These are phyloP conservation scores for Furcula furcula DNA, from an alignment of 2,888 invertebrate species.

Conservation along the genomic window DNA sequence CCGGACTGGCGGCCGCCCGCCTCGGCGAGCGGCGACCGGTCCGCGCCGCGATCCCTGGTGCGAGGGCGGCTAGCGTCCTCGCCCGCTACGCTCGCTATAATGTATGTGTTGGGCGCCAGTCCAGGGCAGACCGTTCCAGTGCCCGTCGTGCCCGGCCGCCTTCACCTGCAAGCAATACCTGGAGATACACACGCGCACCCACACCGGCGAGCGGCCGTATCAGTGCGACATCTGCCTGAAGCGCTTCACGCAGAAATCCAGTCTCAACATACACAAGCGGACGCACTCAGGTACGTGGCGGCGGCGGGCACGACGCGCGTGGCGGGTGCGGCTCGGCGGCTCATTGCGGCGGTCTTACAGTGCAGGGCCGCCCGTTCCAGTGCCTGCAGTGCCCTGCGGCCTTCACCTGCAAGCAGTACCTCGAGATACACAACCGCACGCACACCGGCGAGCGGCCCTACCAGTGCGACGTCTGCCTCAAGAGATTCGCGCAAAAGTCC, in stretches of 20 bases:
- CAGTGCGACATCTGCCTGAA: conserved; percentile 90
- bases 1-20: conserved; percentile 73
- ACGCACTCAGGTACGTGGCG: conserved; percentile 85
- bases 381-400: conserved; percentile 82
- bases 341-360: conserved; percentile 56
- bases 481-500: conserved; percentile 91
- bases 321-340: conserved; percentile 24
- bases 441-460: conserved; percentile 81
- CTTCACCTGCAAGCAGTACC: conserved; percentile 82
- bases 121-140: conserved; percentile 82
- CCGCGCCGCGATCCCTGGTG: conserved; percentile 72
- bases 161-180: conserved; percentile 83
- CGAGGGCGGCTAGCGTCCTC: conserved; percentile 73
- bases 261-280: conserved; percentile 90
- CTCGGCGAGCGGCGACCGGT: conserved; percentile 76
- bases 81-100: conserved; percentile 75
- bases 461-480: conserved; percentile 88
- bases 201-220: conserved; percentile 82
- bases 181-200: conserved; percentile 84
- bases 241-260: conserved; percentile 91
- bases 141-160: conserved; percentile 82
- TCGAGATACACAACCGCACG: conserved; percentile 80
- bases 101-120: conserved; percentile 80
- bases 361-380: conserved; percentile 83
- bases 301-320: conserved; percentile 29